These are phyloP conservation scores for Oxygymnocypris stewartii DNA, from an alignment of 2,113 vertebrate species.

Conservation along the genomic window DNA sequence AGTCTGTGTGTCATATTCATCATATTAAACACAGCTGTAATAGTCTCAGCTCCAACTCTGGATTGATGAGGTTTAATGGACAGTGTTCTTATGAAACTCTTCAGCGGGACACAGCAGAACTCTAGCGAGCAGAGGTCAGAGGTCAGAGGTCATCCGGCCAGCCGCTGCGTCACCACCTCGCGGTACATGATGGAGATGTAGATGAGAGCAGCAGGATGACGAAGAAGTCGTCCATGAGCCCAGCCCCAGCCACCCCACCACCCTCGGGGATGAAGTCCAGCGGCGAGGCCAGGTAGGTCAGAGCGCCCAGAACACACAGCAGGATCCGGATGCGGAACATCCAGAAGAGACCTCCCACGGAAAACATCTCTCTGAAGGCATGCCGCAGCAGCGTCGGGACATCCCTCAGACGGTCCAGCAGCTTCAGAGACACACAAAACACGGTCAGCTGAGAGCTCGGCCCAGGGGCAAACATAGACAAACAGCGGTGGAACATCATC, in stretches of 20 bases:
- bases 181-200: slow-evolving; percentile 99
- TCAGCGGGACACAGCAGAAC: not conserved
- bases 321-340: slow-evolving; percentile 98
- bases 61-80: not conserved
- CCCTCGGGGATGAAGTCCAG: slow-evolving; percentile 97
- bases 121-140: too few species aligned
- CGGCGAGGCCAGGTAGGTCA: slow-evolving; percentile 93
- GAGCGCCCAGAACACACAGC: slow-evolving; percentile 89
- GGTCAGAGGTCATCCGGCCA: slow-evolving; percentile 65
- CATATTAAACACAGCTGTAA: not conserved
- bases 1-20: not conserved
- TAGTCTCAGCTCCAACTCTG: not conserved
- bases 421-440: slow-evolving; percentile 65
- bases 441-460: too few species aligned
- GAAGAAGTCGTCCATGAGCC: slow-evolving; percentile 97
- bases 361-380: slow-evolving; percentile 96
- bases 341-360: slow-evolving; percentile 95
- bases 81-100: not conserved
- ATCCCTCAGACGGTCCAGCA: slow-evolving; percentile 93
- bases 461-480: too few species aligned
- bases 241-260: slow-evolving; percentile 91
- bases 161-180: slow-evolving; percentile 93
- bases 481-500: too few species aligned
- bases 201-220: slow-evolving; percentile 93
- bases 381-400: slow-evolving; percentile 95